Conservation (phyloP, 2,113 vertebrate species). For the Dicentrarchus labrax region DNA sequence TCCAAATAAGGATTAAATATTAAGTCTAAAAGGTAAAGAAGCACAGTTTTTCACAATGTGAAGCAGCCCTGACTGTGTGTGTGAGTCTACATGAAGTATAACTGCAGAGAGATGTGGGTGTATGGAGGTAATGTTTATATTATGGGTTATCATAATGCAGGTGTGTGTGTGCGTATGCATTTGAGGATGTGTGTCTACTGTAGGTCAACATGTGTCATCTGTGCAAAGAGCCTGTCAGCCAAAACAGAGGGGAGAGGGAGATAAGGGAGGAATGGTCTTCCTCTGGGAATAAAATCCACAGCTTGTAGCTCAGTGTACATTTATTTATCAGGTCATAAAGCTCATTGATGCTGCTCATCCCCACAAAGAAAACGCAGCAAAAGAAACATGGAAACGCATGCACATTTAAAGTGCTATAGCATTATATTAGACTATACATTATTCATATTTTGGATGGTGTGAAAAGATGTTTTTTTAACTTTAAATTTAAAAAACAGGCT, state of each 20-base stretch:
- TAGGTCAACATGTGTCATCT: slow-evolving; percentile 74
- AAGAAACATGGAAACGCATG: slow-evolving; percentile 56
- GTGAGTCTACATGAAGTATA: slow-evolving; percentile 7
- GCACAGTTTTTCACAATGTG: background rate
- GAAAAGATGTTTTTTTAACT: slow-evolving; percentile 5
- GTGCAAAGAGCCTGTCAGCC: slow-evolving; percentile 65
- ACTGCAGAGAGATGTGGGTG: slow-evolving; percentile 18
- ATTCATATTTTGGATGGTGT: slow-evolving; percentile 28
- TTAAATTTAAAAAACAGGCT: slow-evolving; percentile 10
- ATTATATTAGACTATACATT: slow-evolving; percentile 8
- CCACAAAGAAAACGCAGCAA: slow-evolving; percentile 55
- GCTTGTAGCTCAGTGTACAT: slow-evolving; percentile 28
- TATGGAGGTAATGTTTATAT: slow-evolving; percentile 27
- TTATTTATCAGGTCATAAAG: slow-evolving; percentile 1
- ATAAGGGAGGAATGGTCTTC: slow-evolving; percentile 52
- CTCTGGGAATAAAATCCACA: background rate
- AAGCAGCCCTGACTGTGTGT: slow-evolving; percentile 12
- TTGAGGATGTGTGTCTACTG: background rate
- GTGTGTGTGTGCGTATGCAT: slow-evolving; percentile 10
- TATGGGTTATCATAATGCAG: slow-evolving; percentile 45
- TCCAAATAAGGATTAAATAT: background rate
- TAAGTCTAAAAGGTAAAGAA: background rate
- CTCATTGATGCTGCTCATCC: slow-evolving; percentile 42
- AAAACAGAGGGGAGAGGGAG: slow-evolving; percentile 39
- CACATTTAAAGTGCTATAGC: slow-evolving; percentile 55